Base-by-base conservation (phyloP, 2,113 vertebrate genomes). In the Trogon melanurus region DNA sequence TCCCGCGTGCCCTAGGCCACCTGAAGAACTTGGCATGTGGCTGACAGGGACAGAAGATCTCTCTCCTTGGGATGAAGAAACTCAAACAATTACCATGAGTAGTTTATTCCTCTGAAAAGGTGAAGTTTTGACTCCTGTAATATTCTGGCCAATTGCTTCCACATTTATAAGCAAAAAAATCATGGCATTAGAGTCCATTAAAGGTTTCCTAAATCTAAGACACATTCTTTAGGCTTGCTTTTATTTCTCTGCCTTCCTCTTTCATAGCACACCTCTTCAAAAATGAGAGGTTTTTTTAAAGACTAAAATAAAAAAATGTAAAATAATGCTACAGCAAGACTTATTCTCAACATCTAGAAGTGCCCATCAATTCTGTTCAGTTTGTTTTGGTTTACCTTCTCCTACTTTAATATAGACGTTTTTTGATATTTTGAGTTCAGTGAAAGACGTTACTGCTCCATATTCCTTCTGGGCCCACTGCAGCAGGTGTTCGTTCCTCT, bases 361-460 rank as follows among this genome's bases (percentile, higher is more conserved):
- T 15, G 13, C n/a, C 45, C 88, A 74, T 30, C 17, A 65, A 2
- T 60, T 91, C 44, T 67, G n/a, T 32, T 72, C 9, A 25, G 2
- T 84, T 81, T 36, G 9, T 8, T 65, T 30, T 61, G 7, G 10
- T 97, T 94, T 97, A 99, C 99, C 99, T 99, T 99, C 99, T 94
- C 99, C 99, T 79, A 99, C 99, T 99, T 99, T 99, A 98, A 99
- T 99, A 93, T 99, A 99, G 97, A 99, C 97, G 76, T 99, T 99
- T 91, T 98, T 98, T 82, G 99, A 98, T 97, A 99, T 98, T 98
- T 98, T 98, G 93, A 99, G 98, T 97, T 99, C 99, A 4, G 99
- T 99, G 98, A 99, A 99, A 25, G 99, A 99, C 23, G 99, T 99
- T 87, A 99, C 98, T n/a, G 99, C 99, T 81, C 97, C 96, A 89